A percentile compares a stretch with the other conserved stretches of the same genome.
phyloP scores from a whole-genome alignment of 30 jellyfish, hydroid and myxozoan genomes.

The Chrysaora quinquecirrha region DNA sequence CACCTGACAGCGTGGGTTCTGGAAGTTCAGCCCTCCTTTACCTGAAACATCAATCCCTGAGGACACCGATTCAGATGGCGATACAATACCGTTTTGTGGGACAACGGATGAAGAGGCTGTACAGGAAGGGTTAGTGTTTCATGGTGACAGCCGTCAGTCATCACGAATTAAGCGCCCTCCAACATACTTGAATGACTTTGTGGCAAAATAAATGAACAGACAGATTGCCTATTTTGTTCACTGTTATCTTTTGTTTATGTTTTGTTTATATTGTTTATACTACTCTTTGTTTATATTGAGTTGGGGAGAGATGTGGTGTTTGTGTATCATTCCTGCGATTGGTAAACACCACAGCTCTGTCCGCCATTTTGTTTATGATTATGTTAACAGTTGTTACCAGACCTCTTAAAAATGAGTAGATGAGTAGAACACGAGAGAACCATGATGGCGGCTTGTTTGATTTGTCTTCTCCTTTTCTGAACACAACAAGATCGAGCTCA shows the following conservation, averaged over 20 bases:
- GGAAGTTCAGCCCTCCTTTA: background rate
- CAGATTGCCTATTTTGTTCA: background rate
- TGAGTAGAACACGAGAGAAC: no score
- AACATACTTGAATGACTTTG: background rate
- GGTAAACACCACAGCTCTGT: no score
- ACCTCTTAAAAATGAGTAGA: no score
- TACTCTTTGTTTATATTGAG: background rate
- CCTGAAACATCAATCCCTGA: background rate
- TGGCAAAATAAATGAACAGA: background rate
- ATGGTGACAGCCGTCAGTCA: slow-evolving; percentile 1
- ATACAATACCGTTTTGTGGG: slow-evolving; percentile 2
- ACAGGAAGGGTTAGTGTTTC: background rate
- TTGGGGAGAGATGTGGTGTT: slow-evolving; percentile 5
- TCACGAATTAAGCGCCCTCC: background rate
- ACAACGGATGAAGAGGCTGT: slow-evolving; percentile 1
- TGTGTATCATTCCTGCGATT: no score
- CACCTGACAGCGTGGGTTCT: slow-evolving; percentile 4
- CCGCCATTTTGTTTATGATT: no score
- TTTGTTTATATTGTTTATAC: background rate
- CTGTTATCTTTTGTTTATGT: background rate
- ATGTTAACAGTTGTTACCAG: no score
- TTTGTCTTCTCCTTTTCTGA: no score
- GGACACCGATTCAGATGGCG: slow-evolving; percentile 5
- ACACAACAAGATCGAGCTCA: no score
- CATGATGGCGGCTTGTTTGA: no score